Conservation (phyloP, 2,113 vertebrate species). For the Paramormyrops kingsleyae region DNA sequence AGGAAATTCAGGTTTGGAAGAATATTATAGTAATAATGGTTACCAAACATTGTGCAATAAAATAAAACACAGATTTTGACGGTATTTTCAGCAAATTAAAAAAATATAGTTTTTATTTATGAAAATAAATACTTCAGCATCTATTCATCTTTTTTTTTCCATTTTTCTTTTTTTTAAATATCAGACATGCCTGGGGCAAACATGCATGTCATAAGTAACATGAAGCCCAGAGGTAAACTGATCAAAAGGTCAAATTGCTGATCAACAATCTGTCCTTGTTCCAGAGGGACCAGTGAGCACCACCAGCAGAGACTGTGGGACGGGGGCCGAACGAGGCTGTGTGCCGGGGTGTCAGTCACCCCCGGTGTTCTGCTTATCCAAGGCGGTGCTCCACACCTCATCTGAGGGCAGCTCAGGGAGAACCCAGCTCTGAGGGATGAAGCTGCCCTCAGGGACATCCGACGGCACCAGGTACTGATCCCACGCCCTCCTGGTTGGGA, state of each 20-base stretch:
- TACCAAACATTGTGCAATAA: neutral
- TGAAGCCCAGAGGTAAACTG: neutral
- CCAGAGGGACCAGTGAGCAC: neutral
- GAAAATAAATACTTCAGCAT: neutral
- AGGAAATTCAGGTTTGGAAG: neutral
- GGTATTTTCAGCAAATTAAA: neutral
- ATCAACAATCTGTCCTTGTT: neutral
- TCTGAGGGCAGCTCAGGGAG: conserved; percentile 71
- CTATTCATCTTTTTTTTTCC: neutral
- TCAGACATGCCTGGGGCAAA: neutral
- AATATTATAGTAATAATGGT: neutral
- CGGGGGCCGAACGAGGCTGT: neutral
- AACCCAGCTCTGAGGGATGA: conserved; percentile 80
- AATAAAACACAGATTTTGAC: neutral
- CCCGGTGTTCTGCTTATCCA: conserved; percentile 43
- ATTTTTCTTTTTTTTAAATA: neutral
- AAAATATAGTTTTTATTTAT: neutral
- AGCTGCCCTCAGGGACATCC: conserved; percentile 74
- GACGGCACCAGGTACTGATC: conserved; percentile 75
- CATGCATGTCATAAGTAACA: neutral
- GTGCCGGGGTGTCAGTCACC: neutral
- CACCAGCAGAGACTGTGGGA: neutral
- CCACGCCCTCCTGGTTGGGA: conserved; percentile 78
- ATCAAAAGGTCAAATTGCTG: neutral
- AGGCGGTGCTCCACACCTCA: conserved; percentile 74